Evolutionary conservation across 2,113 vertebrate species (phyloP).

Genomic region (Murina feae): DNA sequence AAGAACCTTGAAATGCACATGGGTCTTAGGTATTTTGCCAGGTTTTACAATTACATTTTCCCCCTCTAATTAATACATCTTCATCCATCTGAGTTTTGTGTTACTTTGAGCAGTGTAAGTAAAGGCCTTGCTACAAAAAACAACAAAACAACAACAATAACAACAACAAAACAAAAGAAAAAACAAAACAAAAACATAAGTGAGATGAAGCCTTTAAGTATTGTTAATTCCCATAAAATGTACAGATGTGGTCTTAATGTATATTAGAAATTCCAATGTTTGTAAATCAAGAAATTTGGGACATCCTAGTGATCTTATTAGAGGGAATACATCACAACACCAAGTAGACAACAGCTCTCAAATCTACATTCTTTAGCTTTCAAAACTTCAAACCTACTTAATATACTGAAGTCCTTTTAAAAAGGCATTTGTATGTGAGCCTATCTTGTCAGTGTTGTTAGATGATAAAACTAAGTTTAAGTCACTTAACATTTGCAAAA

Average conservation of each 20-base stretch:
- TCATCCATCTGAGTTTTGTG: conserved; percentile 39
- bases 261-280: not conserved
- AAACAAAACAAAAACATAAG: too few species aligned
- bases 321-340: not conserved
- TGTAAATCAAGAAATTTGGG: not conserved
- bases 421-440: not conserved
- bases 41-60: conserved; percentile 19
- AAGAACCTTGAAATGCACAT: conserved; percentile 2
- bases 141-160: too few species aligned
- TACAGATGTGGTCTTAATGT: conserved; percentile 2
- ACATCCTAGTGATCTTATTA: not conserved
- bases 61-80: conserved; percentile 23
- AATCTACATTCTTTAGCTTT: not conserved
- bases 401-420: not conserved
- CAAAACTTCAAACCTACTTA: not conserved
- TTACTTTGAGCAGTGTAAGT: conserved; percentile 20
- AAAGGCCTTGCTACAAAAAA: conserved; percentile 7
- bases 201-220: conserved; percentile 30
- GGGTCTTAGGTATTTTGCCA: not conserved
- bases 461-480: not conserved
- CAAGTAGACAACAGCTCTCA: not conserved
- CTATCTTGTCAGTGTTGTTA: not conserved
- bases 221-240: not conserved
- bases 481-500: not conserved
- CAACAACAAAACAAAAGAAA: too few species aligned